Percentiles rank a stretch among this genome's conserved stretches.
Evolutionary conservation across 2,113 vertebrate genomes (phyloP).

Genomic region (Heliornis fulica): DNA sequence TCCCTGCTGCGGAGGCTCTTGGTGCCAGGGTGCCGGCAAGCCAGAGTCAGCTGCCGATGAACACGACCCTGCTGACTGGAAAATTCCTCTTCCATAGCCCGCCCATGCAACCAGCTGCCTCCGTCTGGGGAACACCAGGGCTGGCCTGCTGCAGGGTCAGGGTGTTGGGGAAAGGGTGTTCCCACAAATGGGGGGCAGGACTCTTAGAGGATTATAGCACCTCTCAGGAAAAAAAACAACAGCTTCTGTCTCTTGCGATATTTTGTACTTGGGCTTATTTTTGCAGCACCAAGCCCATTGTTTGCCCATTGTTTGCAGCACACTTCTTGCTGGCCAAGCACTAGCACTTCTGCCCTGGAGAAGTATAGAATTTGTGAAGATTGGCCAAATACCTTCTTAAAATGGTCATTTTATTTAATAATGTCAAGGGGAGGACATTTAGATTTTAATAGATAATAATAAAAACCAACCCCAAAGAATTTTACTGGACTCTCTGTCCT

Average conservation of each 20-base stretch:
- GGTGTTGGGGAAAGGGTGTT: not conserved
- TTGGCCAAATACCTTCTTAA: not conserved
- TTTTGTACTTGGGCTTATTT: not conserved
- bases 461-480: not conserved
- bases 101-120: fast-evolving
- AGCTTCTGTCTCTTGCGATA: not conserved
- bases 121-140: fast-evolving
- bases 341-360: not conserved
- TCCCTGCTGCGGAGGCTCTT: fast-evolving
- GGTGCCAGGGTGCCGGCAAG: not conserved
- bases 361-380: not conserved
- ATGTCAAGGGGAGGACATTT: not conserved
- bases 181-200: not conserved
- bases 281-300: not conserved
- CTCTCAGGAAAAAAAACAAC: not conserved
- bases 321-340: fast-evolving
- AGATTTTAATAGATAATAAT: not conserved
- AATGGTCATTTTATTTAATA: not conserved
- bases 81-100: not conserved
- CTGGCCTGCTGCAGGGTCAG: fast-evolving
- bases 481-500: not conserved
- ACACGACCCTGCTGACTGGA: not conserved
- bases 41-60: not conserved
- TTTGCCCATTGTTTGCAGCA: not conserved
- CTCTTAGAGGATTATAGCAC: not conserved